Evolutionary conservation across 2,113 vertebrate species (phyloP), one percentile per base, ranked within the genome.

Genomic region (Pseudolaguvia tuberculata): DNA sequence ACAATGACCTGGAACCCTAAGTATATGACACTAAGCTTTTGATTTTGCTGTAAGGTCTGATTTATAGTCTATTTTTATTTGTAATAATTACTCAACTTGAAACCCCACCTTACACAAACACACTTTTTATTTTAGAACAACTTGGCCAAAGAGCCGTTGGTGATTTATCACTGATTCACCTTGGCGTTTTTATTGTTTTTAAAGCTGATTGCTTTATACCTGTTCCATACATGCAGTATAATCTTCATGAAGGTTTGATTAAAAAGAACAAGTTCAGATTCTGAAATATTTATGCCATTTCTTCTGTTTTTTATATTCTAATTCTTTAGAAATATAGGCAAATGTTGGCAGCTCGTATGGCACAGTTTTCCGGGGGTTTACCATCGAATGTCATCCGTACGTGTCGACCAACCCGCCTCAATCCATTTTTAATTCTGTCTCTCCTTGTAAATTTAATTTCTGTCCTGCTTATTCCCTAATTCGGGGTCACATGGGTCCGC

Each of bases 341-440:
- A n/a, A n/a, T n/a, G n/a, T 35, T 42, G 65, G 74, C 55, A 76
- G 65, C 74, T 70, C n/a, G 29, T 75, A 29, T 59, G 42, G n/a
- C 25, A 17, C 25, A 59, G n/a, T 50, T 66, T 20, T 72, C n/a
- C 55, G n/a, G 27, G 15, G n/a, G n/a, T n/a, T n/a, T n/a, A n/a
- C n/a, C n/a, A n/a, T n/a, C n/a, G n/a, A n/a, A n/a, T n/a, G n/a
- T n/a, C n/a, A n/a, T n/a, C n/a, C n/a, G n/a, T n/a, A n/a, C n/a
- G n/a, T n/a, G n/a, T n/a, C n/a, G n/a, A n/a, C n/a, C n/a, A n/a
- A n/a, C n/a, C n/a, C n/a, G n/a, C n/a, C n/a, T n/a, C n/a, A n/a
- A n/a, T n/a, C n/a, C n/a, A n/a, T n/a, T n/a, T n/a, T n/a, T n/a
- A n/a, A n/a, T n/a, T n/a, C n/a, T n/a, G n/a, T n/a, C n/a, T n/a